Base-by-base conservation (phyloP, 2,888 invertebrate species). In the Aleiodes leptofemur region DNA sequence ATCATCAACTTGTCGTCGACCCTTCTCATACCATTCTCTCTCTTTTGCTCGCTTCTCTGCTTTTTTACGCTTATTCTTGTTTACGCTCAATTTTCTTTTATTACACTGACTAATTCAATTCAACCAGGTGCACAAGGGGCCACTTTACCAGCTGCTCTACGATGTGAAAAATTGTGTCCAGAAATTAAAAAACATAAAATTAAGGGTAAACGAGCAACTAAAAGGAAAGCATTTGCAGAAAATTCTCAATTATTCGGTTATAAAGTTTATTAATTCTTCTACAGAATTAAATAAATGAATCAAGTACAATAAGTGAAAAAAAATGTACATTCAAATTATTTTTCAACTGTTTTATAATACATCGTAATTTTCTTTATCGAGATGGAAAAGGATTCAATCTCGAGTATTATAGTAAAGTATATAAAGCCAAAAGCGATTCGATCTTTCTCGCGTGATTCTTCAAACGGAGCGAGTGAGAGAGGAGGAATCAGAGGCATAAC, bases 21-120 rank as follows among this genome's bases (percentile, higher is more conserved):
- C 69, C 51, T 59, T 16, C 38, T 43, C 43, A 38, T 38, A 38
- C 29, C 50, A 43, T 43, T 29, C 16, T 53, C 69, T 61, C 38
- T 48, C n/a, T 59, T 11, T 23, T 23, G 23, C 23, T 23, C 23
- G 23, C 23, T 34, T 6, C 34, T 34, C 23, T 55, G 29, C 48
- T 14, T 50, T 23, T 43, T 59, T 43, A 53, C 13, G 11, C 59
- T 59, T 57, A 23, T 59, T 71, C 48, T 14, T 50, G 11, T 43
- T 59, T 43, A 53, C 13, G 11, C 48, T 56, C 57, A 69, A 77
- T 72, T 77, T 79, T 75, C 82, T 78, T 81, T 82, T 79, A 79
- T 81, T 78, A 72, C 57, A 31, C 66, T 56, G 76, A 72, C 81
- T 83, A 83, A 84, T 83, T 84, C 81, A 80, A 81, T 82, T 84